phyloP scores from a whole-genome alignment of 1,140 invertebrate species.

The Cotesia typhae region DNA sequence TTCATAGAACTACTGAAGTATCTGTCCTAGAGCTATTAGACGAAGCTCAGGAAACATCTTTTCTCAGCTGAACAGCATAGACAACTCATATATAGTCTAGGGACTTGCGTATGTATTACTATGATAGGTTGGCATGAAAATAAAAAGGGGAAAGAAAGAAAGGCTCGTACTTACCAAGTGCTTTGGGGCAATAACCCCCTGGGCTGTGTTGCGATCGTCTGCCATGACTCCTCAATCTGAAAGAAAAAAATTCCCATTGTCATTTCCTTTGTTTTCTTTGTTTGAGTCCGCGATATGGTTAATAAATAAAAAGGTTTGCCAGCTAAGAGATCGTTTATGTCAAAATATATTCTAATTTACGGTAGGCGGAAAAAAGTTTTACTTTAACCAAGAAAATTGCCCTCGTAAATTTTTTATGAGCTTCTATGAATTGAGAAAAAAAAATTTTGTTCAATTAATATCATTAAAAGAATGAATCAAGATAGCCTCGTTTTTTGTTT shows the following conservation, averaged over 20 bases:
- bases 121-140: background rate
- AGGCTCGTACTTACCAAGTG: constrained; percentile 37
- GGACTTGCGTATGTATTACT: background rate
- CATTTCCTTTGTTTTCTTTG: background rate
- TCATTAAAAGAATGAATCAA: too few relatives aligned
- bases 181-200: constrained; percentile 38
- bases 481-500: background rate
- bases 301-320: background rate
- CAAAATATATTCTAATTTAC: too few relatives aligned
- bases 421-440: too few relatives aligned
- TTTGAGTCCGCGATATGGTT: constrained; percentile 9
- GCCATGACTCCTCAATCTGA: constrained; percentile 40
- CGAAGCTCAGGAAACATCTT: background rate
- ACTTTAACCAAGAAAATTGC: too few relatives aligned
- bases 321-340: background rate
- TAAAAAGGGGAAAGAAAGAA: constrained; percentile 15
- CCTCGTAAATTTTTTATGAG: too few relatives aligned
- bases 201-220: constrained; percentile 40
- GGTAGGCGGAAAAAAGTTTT: background rate
- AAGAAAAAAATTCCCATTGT: constrained; percentile 23
- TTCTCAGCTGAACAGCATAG: background rate
- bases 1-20: background rate
- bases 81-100: background rate
- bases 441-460: too few relatives aligned
- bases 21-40: background rate